Evolutionary conservation across 1,140 invertebrate species (phyloP), one percentile per base, ranked within the genome.

Genomic region (Drosophila setifemur): DNA sequence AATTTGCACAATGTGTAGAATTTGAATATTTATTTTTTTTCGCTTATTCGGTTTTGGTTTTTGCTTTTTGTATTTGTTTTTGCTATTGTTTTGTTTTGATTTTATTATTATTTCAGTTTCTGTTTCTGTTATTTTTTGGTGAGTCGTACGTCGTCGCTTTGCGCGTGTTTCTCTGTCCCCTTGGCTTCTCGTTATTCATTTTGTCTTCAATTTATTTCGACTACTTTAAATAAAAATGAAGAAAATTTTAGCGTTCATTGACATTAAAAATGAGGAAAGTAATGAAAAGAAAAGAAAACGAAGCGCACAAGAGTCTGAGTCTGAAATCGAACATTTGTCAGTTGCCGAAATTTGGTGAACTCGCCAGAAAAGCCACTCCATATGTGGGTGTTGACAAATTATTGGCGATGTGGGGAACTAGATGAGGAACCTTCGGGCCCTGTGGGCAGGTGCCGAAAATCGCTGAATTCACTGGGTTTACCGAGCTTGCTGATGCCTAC

Each of bases 211-310:
- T 85, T 85, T 85, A 72, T 86, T 81, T 81, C 78, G 66, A 78
- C 79, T 78, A 85, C 79, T 78, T 83, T 85, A 79, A 85, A 85
- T 85, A 83, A 83, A 83, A 77, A 83, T 77, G 70, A 85, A 75
- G 81, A 86, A 73, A 85, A 85, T 60, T 73, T 72, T 39, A 69
- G 81, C 79, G 79, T 85, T 85, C 81, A 78, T 86, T 85, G 81
- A 85, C 81, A 75, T 73, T 61, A 66, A 75, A 79, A 66, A 70
- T 33, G 42, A 69, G 66, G 42, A 60, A 73, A 57, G 43, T 47
- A 83, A 73, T 58, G 42, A 47, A 43, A 57, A 70, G 40, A 53
- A 52, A 72, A 54, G 49, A 49, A 28, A 45, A 50, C 37, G 60
- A 70, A 63, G 44, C 47, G 28, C 47, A 52, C 45, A 66, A 29